Evolutionary conservation across 2,797 vertebrate genomes (phyloP), one percentile per base, ranked within the genome.

Genomic region (Spinus olivaceus): DNA sequence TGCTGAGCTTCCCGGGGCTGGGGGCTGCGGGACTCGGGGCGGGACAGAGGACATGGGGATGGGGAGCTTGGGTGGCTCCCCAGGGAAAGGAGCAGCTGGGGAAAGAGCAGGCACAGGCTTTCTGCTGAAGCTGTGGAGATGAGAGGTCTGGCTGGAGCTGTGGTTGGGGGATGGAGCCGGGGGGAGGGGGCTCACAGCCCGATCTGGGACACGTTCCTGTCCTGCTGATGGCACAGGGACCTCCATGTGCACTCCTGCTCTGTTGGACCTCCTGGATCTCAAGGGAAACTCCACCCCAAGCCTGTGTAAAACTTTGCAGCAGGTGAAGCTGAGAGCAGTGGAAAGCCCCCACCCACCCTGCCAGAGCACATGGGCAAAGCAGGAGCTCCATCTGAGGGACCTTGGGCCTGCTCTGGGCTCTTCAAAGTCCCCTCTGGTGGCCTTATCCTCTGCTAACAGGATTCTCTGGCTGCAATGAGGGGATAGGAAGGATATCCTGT

Each of bases 121-220:
- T 44, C 74, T 87, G 51, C 56, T 87, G 57, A 54, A 47, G 53
- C 19, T 1, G 0, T 3, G 6, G 35, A 30, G 35, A 28, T 27
- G 42, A 53, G 20, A 3, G 15, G 7, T 33, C 32, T 60, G 60
- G 14, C 37, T 44, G 61, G 78, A 76, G 72, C 57, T 46, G n/a
- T 35, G 57, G 30, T 37, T 61, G 33, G 17, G 42, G 25, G 5
- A n/a, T 32, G 49, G 49, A 47, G 27, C 17, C 0, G 9, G 6
- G 13, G 15, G 24, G 22, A 56, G 27, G 14, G 56, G 39, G 14
- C 54, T 65, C 8, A 5, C 49, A 70, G 33, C 37, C 32, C n/a
- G 0, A 0, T 59, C 4, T 6, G 11, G 37, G 44, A n/a, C 35
- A 42, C 0, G 0, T 27, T 7, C 25, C 25, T 65, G 28, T 63